Percentiles rank a stretch among this genome's conserved stretches.
Conservation (phyloP, 2,888 invertebrate genomes). For the Lysandra bellargus region DNA sequence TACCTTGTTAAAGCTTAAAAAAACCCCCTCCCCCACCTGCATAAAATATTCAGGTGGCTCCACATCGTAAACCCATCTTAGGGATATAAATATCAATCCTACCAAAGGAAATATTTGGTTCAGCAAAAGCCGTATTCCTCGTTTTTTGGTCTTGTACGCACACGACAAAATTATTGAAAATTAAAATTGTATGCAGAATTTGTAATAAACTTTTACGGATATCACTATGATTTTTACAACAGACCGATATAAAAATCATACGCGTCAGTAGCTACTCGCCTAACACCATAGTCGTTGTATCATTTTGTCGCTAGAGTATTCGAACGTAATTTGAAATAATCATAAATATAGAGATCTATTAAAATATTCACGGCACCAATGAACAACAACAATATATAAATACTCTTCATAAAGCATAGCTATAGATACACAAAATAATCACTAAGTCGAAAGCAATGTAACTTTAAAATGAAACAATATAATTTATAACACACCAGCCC, state of each 20-base stretch:
- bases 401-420: conserved; percentile 63
- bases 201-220: not conserved
- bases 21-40: too few relatives aligned
- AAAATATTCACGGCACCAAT: conserved; percentile 50
- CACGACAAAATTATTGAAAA: not conserved
- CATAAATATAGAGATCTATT: conserved; percentile 32
- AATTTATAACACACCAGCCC: conserved; percentile 34
- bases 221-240: not conserved
- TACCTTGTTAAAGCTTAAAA: too few relatives aligned
- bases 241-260: not conserved
- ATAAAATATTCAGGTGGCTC: too few relatives aligned
- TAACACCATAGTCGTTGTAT: conserved; percentile 8
- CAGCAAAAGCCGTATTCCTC: too few relatives aligned
- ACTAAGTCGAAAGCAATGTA: conserved; percentile 33
- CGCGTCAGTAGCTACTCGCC: not conserved
- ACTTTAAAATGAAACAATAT: conserved; percentile 25
- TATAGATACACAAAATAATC: conserved; percentile 42
- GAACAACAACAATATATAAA: conserved; percentile 55
- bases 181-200: not conserved
- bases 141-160: too few relatives aligned
- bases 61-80: too few relatives aligned
- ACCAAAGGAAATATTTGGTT: too few relatives aligned
- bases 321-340: conserved; percentile 2
- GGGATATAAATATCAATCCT: too few relatives aligned
- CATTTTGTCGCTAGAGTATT: conserved; percentile 4